Conservation (phyloP, 2,888 invertebrate genomes). For the Gastrophysa polygoni region DNA sequence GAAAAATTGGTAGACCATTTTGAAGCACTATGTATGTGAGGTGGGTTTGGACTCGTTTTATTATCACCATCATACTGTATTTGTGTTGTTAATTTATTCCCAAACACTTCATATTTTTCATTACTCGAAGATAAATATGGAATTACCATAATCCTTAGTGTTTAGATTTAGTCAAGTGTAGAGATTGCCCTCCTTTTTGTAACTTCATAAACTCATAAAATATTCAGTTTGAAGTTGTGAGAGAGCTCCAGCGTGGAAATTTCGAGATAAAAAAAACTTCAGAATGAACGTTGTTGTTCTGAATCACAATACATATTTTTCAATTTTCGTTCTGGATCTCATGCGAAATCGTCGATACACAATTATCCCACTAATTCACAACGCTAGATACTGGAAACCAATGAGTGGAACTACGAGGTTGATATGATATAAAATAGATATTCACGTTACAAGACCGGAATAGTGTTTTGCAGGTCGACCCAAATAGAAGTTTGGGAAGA, state of each 20-base stretch:
- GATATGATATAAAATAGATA: too few relatives aligned
- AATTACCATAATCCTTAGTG: constrained; percentile 39
- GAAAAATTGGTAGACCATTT: too few relatives aligned
- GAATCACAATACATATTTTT: constrained; percentile 42
- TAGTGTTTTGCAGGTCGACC: too few relatives aligned
- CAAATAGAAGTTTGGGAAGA: too few relatives aligned
- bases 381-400: too few relatives aligned
- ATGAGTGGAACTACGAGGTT: too few relatives aligned
- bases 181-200: constrained; percentile 37
- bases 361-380: too few relatives aligned
- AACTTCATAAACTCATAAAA: constrained; percentile 48
- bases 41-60: too few relatives aligned
- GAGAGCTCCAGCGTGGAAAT: constrained; percentile 35
- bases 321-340: constrained; percentile 21
- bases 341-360: constrained; percentile 2
- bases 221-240: constrained; percentile 46
- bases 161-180: constrained; percentile 34
- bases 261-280: constrained; percentile 45
- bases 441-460: too few relatives aligned
- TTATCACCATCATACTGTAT: constrained; percentile 14
- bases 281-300: constrained; percentile 44
- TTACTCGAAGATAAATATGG: constrained; percentile 38
- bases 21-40: too few relatives aligned
- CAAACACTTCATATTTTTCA: constrained; percentile 33
- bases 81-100: constrained; percentile 26